phyloP scores from a whole-genome alignment of 2,888 invertebrate species.

The Chalcosyrphus nemorum region DNA sequence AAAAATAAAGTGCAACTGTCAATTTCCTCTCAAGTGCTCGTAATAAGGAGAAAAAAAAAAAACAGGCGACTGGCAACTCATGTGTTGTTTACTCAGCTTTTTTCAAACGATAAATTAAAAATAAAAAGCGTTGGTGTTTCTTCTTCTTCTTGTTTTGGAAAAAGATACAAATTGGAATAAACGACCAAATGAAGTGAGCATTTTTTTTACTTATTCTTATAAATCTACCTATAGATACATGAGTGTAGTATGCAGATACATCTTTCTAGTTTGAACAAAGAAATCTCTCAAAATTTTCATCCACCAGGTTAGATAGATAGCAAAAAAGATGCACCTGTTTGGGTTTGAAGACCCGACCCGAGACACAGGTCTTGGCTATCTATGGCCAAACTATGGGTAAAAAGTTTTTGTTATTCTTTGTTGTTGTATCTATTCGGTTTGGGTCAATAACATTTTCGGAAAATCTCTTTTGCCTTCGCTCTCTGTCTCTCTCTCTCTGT shows the following conservation, averaged over 20 bases:
- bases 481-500: background rate
- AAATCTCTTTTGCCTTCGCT: constrained; percentile 1
- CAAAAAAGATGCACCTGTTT: constrained; percentile 8
- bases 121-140: background rate
- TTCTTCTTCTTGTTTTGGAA: too few relatives aligned
- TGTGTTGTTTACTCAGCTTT: constrained; percentile 30
- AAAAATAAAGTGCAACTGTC: constrained; percentile 25
- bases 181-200: constrained; percentile 35
- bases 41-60: background rate
- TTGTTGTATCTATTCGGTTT: background rate
- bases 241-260: background rate
- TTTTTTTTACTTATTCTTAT: background rate
- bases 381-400: background rate
- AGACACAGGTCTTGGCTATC: background rate
- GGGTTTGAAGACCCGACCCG: background rate
- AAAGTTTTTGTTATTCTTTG: constrained; percentile 16
- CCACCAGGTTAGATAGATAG: too few relatives aligned
- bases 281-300: too few relatives aligned
- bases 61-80: background rate
- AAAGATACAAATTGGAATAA: constrained; percentile 12
- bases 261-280: constrained; percentile 15
- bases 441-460: constrained; percentile 59
- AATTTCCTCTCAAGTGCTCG: constrained; percentile 7
- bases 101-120: background rate
- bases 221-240: background rate